These are phyloP conservation scores for Listronotus oregonensis DNA, from an alignment of 1,140 invertebrate genomes.

Conservation along the genomic window DNA sequence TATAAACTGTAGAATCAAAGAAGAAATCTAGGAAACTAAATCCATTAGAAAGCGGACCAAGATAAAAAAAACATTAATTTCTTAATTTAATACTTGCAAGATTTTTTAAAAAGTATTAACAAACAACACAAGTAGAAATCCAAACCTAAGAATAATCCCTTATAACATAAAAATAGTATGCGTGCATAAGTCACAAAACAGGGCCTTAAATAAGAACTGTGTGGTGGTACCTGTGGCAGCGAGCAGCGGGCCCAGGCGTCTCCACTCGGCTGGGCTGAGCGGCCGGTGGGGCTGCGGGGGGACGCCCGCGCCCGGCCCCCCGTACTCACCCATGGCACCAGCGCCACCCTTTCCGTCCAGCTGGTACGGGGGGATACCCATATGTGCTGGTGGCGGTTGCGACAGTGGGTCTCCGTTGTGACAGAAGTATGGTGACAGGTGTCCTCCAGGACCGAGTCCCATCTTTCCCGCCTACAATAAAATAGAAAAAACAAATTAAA, in stretches of 20 bases:
- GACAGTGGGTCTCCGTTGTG: slow-evolving; percentile 82
- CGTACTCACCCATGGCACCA: slow-evolving; percentile 61
- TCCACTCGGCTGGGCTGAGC: slow-evolving; percentile 60
- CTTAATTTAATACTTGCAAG: no score
- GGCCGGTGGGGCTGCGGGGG: slow-evolving; percentile 50
- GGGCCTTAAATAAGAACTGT: background rate
- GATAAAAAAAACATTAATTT: no score
- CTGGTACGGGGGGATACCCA: slow-evolving; percentile 94
- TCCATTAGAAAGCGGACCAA: no score
- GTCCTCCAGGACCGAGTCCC: slow-evolving; percentile 71
- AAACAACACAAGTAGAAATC: no score
- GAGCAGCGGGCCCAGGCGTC: slow-evolving; percentile 61
- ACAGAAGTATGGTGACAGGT: slow-evolving; percentile 84
- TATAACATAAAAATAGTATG: background rate
- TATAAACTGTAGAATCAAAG: no score
- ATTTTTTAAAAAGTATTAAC: no score
- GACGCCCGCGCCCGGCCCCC: slow-evolving; percentile 61
- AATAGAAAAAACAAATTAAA: slow-evolving; percentile 33
- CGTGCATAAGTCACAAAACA: background rate
- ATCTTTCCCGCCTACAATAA: slow-evolving; percentile 87
- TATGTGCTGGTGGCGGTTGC: slow-evolving; percentile 94
- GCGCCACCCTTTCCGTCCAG: slow-evolving; percentile 74
- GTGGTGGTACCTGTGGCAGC: slow-evolving; percentile 61
- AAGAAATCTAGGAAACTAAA: no score
- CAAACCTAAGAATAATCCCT: no score